Evolutionary conservation across 2,888 invertebrate genomes (phyloP).

Genomic region (Aproaerema taeniolella): DNA sequence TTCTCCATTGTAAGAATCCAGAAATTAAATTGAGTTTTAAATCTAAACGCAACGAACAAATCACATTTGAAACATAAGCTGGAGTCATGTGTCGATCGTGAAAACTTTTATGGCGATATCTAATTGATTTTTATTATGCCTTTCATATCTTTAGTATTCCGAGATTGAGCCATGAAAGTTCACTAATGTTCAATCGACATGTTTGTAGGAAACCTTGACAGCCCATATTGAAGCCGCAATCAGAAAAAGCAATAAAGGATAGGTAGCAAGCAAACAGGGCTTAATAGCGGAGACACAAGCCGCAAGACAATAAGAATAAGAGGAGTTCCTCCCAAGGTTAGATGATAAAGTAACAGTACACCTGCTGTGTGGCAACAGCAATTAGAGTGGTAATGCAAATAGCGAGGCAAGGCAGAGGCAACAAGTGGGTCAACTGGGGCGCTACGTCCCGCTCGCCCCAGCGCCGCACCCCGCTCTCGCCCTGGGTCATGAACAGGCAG

Average conservation of each 20-base stretch:
- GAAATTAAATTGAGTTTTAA: too few species aligned
- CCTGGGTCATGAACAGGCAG: conserved; percentile 63
- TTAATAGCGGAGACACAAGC: conserved; percentile 16
- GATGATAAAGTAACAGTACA: conserved; percentile 41
- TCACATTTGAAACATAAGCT: too few species aligned
- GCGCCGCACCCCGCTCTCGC: conserved; percentile 23
- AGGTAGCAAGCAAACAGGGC: conserved; percentile 4
- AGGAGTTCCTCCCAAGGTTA: conserved; percentile 36
- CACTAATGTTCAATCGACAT: too few species aligned
- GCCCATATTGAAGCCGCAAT: too few species aligned
- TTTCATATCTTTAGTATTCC: too few species aligned
- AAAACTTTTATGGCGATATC: too few species aligned
- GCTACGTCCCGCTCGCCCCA: conserved; percentile 22
- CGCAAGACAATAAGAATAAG: conserved; percentile 29
- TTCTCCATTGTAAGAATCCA: too few species aligned
- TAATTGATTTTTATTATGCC: too few species aligned
- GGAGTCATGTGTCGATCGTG: too few species aligned
- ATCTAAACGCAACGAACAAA: too few species aligned
- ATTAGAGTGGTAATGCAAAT: conserved; percentile 64
- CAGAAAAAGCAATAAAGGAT: neutral
- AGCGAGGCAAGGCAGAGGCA: conserved; percentile 59
- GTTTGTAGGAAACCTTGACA: too few species aligned
- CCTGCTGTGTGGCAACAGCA: conserved; percentile 44
- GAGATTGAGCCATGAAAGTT: too few species aligned
- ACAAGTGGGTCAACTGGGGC: conserved; percentile 72